Percentiles rank a stretch among this genome's conserved stretches.
phyloP scores from a whole-genome alignment of 2,888 invertebrate genomes.

The Acanthosepion esculentum region DNA sequence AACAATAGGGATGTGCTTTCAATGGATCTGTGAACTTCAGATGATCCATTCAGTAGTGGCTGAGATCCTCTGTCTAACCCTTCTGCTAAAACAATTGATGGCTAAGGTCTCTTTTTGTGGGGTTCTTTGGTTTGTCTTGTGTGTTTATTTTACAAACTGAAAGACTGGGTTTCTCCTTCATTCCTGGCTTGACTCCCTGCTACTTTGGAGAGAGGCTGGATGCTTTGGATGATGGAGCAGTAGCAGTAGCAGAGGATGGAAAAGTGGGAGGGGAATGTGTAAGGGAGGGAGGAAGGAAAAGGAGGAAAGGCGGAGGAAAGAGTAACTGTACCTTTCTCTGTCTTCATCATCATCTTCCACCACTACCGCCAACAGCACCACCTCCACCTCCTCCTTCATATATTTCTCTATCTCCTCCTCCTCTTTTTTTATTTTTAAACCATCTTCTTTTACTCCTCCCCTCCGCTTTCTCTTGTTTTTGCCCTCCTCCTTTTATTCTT shows the following conservation, averaged over 20 bases:
- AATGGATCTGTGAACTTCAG: background rate
- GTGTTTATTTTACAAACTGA: background rate
- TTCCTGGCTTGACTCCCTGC: slow-evolving; percentile 9
- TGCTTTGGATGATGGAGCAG: background rate
- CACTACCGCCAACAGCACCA: background rate
- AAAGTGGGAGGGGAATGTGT: slow-evolving; percentile 21
- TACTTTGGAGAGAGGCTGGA: background rate
- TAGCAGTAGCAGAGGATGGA: slow-evolving; percentile 11
- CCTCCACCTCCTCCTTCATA: no score
- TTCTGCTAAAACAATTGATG: background rate
- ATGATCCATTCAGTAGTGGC: background rate
- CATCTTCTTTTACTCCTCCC: background rate
- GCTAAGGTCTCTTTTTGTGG: slow-evolving; percentile 17
- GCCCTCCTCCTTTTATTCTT: background rate
- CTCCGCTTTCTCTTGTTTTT: background rate
- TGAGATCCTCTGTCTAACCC: background rate
- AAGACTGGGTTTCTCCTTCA: background rate
- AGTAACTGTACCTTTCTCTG: background rate
- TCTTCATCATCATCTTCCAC: background rate
- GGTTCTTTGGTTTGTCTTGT: background rate
- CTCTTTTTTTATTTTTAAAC: background rate
- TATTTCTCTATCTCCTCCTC: no score
- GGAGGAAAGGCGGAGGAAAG: background rate
- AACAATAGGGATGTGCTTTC: background rate
- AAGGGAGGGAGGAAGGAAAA: background rate